Conservation (phyloP, 2,113 vertebrate genomes). For the Channa argus region DNA sequence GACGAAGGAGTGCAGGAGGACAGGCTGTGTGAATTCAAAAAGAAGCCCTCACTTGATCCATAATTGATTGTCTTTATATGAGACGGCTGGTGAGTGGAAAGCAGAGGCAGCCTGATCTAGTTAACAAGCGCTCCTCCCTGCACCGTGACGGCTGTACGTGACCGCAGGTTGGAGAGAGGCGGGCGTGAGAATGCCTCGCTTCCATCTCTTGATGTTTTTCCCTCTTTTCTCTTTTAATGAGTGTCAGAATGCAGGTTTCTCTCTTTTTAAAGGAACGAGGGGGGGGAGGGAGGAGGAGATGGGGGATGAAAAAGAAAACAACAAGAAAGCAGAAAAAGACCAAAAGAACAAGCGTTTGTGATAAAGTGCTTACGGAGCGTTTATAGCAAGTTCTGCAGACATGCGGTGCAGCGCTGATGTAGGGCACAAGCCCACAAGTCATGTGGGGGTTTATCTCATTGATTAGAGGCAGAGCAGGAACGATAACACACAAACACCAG, state of each 20-base stretch:
- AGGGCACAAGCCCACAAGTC: conserved; percentile 69
- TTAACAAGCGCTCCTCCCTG: conserved; percentile 79
- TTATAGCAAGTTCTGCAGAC: conserved; percentile 80
- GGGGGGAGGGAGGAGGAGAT: conserved; percentile 9
- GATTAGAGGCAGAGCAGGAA: conserved; percentile 54
- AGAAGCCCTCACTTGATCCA: conserved; percentile 81
- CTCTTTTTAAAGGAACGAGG: conserved; percentile 51
- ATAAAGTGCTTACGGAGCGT: conserved; percentile 86
- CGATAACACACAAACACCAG: background rate
- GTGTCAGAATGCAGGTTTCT: conserved; percentile 80
- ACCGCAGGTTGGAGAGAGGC: conserved; percentile 84
- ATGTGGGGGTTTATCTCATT: conserved; percentile 51
- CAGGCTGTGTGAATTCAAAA: conserved; percentile 54
- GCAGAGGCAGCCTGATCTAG: conserved; percentile 65
- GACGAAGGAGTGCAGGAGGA: background rate
- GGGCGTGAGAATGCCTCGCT: conserved; percentile 64
- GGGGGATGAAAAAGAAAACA: conserved; percentile 81
- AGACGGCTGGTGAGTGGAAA: conserved; percentile 55
- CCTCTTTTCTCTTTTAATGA: conserved; percentile 85
- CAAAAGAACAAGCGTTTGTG: conserved; percentile 83
- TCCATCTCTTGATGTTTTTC: conserved; percentile 80
- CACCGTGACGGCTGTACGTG: conserved; percentile 76
- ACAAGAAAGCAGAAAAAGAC: conserved; percentile 84
- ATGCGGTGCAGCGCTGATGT: conserved; percentile 70
- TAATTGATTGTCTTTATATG: conserved; percentile 84